These are phyloP conservation scores for Odontamblyopus rebecca DNA, from an alignment of 2,797 vertebrate genomes.

Conservation along the genomic window DNA sequence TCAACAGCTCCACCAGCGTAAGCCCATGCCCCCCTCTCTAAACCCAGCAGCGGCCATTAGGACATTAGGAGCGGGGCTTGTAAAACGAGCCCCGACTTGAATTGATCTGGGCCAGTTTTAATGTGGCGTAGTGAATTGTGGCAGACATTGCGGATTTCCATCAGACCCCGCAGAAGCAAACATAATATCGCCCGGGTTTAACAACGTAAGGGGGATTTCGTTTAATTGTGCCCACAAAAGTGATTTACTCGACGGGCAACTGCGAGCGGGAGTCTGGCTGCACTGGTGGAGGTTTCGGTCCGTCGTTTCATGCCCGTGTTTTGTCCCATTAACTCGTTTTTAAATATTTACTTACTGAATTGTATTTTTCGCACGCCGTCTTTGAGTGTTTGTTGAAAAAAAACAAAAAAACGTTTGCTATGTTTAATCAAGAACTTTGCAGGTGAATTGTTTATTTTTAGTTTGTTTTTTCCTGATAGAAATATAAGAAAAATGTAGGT, in stretches of 20 bases:
- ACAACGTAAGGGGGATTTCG: constrained; percentile 66
- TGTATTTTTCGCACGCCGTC: too few species aligned
- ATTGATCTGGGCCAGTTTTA: constrained; percentile 84
- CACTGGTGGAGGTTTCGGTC: constrained; percentile 19
- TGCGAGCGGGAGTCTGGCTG: constrained; percentile 64
- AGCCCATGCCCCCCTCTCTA: constrained; percentile 59
- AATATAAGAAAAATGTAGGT: too few species aligned
- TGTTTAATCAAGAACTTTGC: too few species aligned
- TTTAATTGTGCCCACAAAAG: constrained; percentile 81
- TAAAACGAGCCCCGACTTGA: constrained; percentile 84
- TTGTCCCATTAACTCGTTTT: too few species aligned
- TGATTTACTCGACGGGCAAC: constrained; percentile 80
- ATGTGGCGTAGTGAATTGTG: constrained; percentile 83
- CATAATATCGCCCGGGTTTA: constrained; percentile 82
- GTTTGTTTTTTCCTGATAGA: too few species aligned
- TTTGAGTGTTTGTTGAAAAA: too few species aligned
- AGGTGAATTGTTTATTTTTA: too few species aligned
- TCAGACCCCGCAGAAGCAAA: constrained; percentile 71
- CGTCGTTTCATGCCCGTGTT: constrained; percentile 34
- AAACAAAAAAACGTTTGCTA: too few species aligned
- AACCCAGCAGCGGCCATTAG: constrained; percentile 44
- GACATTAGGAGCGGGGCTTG: constrained; percentile 79
- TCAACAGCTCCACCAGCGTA: constrained; percentile 65
- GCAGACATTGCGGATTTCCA: constrained; percentile 83
- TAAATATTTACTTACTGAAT: too few species aligned